Conservation (phyloP, 2,797 vertebrate genomes). For the Synanceia verrucosa region DNA sequence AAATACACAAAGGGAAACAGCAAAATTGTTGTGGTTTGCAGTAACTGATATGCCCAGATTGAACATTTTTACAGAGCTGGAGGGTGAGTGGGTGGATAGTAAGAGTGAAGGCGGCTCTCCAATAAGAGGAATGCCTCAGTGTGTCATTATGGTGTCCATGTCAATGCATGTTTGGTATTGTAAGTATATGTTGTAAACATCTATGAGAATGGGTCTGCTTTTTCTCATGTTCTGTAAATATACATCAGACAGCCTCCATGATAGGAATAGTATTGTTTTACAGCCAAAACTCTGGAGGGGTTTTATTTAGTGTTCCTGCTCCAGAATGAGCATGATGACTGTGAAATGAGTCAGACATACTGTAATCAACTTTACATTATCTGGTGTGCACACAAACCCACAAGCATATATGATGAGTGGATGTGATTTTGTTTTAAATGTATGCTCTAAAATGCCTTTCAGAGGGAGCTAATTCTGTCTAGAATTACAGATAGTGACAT, state of each 20-base stretch:
- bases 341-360: conserved; percentile 62
- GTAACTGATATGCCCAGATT: conserved; percentile 19
- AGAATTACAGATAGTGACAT: conserved; percentile 2
- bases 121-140: conserved; percentile 69
- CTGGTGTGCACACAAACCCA: conserved; percentile 38
- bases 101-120: conserved; percentile 41
- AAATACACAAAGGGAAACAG: background rate
- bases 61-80: conserved; percentile 19
- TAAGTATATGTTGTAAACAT: conserved; percentile 76
- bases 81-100: conserved; percentile 32
- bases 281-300: conserved; percentile 47
- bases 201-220: conserved; percentile 55
- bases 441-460: conserved; percentile 20
- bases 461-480: conserved; percentile 12
- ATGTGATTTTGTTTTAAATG: conserved; percentile 39
- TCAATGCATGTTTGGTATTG: conserved; percentile 72
- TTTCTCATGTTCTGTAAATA: conserved; percentile 71
- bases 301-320: conserved; percentile 63
- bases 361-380: conserved; percentile 71
- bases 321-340: conserved; percentile 47
- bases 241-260: conserved; percentile 57
- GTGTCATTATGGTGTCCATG: conserved; percentile 75
- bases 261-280: conserved; percentile 69
- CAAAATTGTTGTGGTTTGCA: background rate
- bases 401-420: conserved; percentile 43